Conservation (phyloP, 2,888 invertebrate genomes). For the Villa cingulata region DNA sequence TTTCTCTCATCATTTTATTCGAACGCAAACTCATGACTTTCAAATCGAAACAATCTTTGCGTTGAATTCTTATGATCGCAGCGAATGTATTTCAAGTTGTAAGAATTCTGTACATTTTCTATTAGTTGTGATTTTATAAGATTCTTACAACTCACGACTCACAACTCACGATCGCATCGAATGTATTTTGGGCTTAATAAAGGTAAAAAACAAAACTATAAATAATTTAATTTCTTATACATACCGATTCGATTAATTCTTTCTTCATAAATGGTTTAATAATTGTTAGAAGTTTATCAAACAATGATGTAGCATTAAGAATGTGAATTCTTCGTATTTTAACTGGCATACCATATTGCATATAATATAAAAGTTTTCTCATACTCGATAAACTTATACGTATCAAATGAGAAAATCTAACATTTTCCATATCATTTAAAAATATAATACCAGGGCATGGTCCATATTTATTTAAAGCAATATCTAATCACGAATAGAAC, state of each 20-base stretch:
- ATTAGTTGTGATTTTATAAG: too few relatives aligned
- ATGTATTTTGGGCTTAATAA: too few relatives aligned
- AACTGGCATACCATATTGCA: constrained; percentile 52
- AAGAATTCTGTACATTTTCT: too few relatives aligned
- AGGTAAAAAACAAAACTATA: too few relatives aligned
- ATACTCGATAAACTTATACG: constrained; percentile 42
- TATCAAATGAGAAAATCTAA: constrained; percentile 43
- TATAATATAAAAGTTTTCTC: constrained; percentile 47
- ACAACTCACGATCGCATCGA: too few relatives aligned
- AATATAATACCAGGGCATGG: constrained; percentile 48
- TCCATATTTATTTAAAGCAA: constrained; percentile 43
- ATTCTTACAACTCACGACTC: too few relatives aligned
- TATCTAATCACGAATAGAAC: constrained; percentile 41
- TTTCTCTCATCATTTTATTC: too few relatives aligned
- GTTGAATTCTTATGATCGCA: too few relatives aligned
- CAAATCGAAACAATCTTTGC: too few relatives aligned
- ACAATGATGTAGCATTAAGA: constrained; percentile 43
- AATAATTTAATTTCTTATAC: too few relatives aligned
- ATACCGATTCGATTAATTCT: constrained; percentile 40
- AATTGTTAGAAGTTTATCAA: constrained; percentile 42
- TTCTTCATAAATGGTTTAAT: constrained; percentile 46
- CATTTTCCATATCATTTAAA: constrained; percentile 52
- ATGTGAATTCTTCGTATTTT: constrained; percentile 51
- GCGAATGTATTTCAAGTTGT: too few relatives aligned
- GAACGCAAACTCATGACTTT: too few relatives aligned